Conservation (phyloP, 2,797 vertebrate genomes). For the Coracias cyanogaster region DNA sequence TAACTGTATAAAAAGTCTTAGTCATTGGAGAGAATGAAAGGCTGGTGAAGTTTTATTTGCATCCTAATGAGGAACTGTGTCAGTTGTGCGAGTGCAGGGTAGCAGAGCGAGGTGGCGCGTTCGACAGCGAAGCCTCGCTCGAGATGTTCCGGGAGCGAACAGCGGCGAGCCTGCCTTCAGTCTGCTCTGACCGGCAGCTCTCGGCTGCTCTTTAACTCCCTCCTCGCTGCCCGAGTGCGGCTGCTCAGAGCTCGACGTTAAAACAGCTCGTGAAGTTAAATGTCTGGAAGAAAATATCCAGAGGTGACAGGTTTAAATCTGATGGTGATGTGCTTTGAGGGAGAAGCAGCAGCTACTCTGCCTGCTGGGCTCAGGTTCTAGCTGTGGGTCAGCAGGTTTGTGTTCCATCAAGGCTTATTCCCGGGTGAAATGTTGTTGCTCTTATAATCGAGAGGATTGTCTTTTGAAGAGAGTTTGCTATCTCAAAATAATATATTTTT, state of each 20-base stretch:
- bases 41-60: neutral
- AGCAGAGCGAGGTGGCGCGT: neutral
- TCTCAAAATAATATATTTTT: neutral
- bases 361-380: neutral
- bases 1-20: neutral
- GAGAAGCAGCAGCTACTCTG: neutral
- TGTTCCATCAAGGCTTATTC: neutral
- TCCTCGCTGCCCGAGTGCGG: accelerated
- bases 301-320: neutral
- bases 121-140: neutral
- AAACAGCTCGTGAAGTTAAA: neutral
- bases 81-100: neutral
- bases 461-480: neutral
- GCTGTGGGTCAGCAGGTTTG: accelerated
- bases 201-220: neutral
- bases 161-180: neutral
- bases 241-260: neutral
- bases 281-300: accelerated
- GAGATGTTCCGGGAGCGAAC: accelerated
- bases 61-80: neutral
- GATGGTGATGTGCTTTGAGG: too few relatives aligned
- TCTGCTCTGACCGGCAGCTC: neutral
- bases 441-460: neutral
- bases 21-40: neutral
- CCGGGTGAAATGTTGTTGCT: neutral